Evolutionary conservation across 1,140 invertebrate species (phyloP), one percentile per base, ranked within the genome.

Genomic region (Lepidurus couesii): DNA sequence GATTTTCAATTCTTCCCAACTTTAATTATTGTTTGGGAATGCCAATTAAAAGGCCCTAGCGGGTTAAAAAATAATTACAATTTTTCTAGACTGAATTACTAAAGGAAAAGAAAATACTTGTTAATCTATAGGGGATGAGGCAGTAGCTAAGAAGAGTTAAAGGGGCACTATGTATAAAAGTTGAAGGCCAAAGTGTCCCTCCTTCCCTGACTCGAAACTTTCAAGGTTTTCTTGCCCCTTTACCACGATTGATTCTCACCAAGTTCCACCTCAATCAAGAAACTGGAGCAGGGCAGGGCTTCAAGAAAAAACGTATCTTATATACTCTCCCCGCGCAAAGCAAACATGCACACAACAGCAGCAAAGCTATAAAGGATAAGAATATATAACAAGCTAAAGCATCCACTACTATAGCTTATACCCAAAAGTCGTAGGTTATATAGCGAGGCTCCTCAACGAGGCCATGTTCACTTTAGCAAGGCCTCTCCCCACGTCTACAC

Each of bases 251-350:
- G 53, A 65, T 65, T 65, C 53, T 65, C 53, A 65, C n/a, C 8
- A 16, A 65, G 21, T n/a, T 7, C 53, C 21, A 13, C 53, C 53
- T 21, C 6, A 11, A 16, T 65, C 13, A 65, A 65, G 13, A 65
- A 65, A 65, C 53, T 65, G 13, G 53, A 65, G 53, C 53, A 65
- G 53, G 53, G 53, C 53, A 65, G 53, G 53, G 53, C 53, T 65
- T 65, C 34, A 34, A 34, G 34, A 34, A 34, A 34, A 34, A 34
- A 34, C 34, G 3, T 34, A 34, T 34, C 34, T 34, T 34, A 34
- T 34, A 34, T 34, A 4, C 34, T 4, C 34, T 34, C 34, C 34
- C 34, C 3, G 34, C 34, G 34, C 34, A 34, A 34, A 34, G 34
- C 34, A 34, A 34, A 34, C 34, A 34, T 34, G 34, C 34, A 34